A percentile compares a stretch with the other conserved stretches of the same genome.
Conservation (phyloP, 2,113 vertebrate genomes). For the Cryptoleucopteryx plumbea region DNA sequence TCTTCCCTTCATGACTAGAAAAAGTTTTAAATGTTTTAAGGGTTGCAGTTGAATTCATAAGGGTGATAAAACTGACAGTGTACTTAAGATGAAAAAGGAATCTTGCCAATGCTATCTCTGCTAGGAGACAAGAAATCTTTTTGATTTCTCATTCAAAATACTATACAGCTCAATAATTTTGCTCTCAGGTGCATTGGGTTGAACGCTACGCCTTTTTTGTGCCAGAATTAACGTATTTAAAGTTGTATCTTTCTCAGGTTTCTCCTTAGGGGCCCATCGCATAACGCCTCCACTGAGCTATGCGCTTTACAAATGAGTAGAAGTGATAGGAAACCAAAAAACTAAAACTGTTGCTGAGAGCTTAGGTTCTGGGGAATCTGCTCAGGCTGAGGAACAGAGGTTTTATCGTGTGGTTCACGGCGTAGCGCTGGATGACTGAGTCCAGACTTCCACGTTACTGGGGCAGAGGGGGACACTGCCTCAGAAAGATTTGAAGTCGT, state of each 20-base stretch:
- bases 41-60: not conserved
- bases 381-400: not conserved
- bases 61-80: constrained; percentile 21
- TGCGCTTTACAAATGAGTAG: not conserved
- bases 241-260: not conserved
- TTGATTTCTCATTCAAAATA: constrained; percentile 29
- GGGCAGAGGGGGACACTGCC: no score
- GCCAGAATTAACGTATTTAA: not conserved
- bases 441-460: not conserved
- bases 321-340: not conserved
- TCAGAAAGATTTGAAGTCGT: not conserved
- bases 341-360: not conserved
- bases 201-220: not conserved
- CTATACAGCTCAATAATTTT: not conserved
- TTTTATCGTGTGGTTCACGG: not conserved
- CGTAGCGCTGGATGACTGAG: not conserved
- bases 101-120: not conserved
- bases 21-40: constrained; percentile 1
- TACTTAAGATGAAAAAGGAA: not conserved
- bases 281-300: not conserved
- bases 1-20: not conserved
- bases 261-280: not conserved
- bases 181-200: not conserved
- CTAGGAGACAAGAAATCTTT: constrained; percentile 7
- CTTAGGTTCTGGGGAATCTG: not conserved